Evolutionary conservation across 2,113 vertebrate species (phyloP).

Genomic region (Sceloporus undulatus): DNA sequence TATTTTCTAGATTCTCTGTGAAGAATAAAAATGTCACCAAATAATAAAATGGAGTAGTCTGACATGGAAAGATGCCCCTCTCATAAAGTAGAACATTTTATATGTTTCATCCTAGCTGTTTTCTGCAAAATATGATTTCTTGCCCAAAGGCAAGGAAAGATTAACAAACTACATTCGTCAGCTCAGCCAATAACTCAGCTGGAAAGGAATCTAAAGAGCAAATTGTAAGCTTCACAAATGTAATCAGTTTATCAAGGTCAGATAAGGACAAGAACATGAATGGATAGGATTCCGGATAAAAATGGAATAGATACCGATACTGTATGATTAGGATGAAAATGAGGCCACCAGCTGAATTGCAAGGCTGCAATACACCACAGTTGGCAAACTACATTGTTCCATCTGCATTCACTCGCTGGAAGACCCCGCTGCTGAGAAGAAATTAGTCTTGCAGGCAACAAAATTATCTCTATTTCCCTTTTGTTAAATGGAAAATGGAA

Average conservation of each 20-base stretch:
- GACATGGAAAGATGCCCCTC: slow-evolving; percentile 46
- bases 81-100: slow-evolving; percentile 63
- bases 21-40: slow-evolving; percentile 60
- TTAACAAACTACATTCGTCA: slow-evolving; percentile 73
- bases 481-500: slow-evolving; percentile 52
- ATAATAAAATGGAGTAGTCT: slow-evolving; percentile 65
- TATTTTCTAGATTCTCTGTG: slow-evolving; percentile 54
- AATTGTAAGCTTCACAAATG: slow-evolving; percentile 71
- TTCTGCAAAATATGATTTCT: slow-evolving; percentile 73
- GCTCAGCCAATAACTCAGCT: slow-evolving; percentile 71
- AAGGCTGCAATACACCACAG: slow-evolving; percentile 50
- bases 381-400: slow-evolving; percentile 58
- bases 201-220: slow-evolving; percentile 69
- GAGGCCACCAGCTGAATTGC: slow-evolving; percentile 61
- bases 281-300: slow-evolving; percentile 62
- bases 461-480: slow-evolving; percentile 14
- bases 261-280: slow-evolving; percentile 71
- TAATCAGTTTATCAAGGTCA: slow-evolving; percentile 77
- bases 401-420: slow-evolving; percentile 36
- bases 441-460: slow-evolving; percentile 59
- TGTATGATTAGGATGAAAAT: slow-evolving; percentile 66
- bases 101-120: slow-evolving; percentile 69
- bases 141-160: slow-evolving; percentile 74
- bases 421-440: slow-evolving; percentile 49
- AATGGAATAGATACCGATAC: slow-evolving; percentile 64